Evolutionary conservation across 1,140 invertebrate species (phyloP).

Genomic region (Apolygus lucorum): DNA sequence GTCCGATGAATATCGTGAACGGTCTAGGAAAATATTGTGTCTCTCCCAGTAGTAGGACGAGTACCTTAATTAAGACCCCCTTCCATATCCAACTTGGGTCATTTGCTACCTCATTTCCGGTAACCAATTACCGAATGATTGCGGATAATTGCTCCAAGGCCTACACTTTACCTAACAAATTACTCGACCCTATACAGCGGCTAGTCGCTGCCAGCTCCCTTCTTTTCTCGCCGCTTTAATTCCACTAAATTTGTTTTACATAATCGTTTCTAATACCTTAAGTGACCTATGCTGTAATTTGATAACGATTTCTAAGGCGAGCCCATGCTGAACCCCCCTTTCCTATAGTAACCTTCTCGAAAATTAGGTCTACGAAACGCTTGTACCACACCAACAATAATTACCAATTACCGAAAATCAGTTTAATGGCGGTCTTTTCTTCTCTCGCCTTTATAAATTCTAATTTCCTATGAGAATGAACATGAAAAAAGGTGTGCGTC

Average conservation of each 20-base stretch:
- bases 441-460: no score
- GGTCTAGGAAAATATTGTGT: background rate
- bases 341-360: no score
- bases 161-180: constrained; percentile 28
- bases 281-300: constrained; percentile 30
- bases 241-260: constrained; percentile 29
- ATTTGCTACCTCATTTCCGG: background rate
- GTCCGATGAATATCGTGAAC: no score
- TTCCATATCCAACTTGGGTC: background rate
- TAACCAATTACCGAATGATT: constrained; percentile 25
- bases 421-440: background rate
- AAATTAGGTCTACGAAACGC: no score
- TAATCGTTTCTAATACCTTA: constrained; percentile 29
- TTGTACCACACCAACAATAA: background rate
- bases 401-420: background rate
- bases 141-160: constrained; percentile 9
- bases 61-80: background rate
- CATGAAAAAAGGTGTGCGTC: no score
- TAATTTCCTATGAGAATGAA: no score
- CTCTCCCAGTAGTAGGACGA: background rate
- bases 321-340: no score
- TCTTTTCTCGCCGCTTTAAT: background rate
- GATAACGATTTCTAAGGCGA: constrained; percentile 23
- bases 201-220: background rate
- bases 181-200: background rate